Base-by-base conservation (phyloP, 2,113 vertebrate genomes). In the Rhinolophus ferrumequinum region DNA sequence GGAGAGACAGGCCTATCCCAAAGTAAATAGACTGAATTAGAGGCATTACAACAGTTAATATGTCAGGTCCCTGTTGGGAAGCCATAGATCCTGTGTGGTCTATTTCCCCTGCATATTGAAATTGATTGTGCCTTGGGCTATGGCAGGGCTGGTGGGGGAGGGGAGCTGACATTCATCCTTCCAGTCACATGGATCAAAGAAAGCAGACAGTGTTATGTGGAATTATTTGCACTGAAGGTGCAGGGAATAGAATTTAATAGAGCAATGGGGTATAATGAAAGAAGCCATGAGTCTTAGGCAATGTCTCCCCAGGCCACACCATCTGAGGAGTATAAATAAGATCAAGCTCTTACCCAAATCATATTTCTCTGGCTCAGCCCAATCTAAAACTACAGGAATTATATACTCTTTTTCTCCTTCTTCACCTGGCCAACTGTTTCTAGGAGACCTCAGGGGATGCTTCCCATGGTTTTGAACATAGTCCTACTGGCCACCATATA, bases 31-130 rank as follows among this genome's bases (percentile, higher is more conserved):
- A 95, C 80, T 91, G 96, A 97, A 98, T 97, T 97, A 97, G 93
- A 96, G 64, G 73, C 96, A 96, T 98, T 98, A 97, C 95, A 96
- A 97, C 96, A 97, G 95, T 97, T 97, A 97, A 96, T 97, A 97
- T 96, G 94, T 96, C 96, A 97, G 94, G 94, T 95, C 90, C 93
- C 97, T 92, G 88, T 81, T 76, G 96, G 88, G 95, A 98, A 72
- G 54, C 96, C 94, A 94, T 97, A 95, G 97, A 96, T 97, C 84
- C 97, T 97, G 93, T 95, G 97, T 96, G 97, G 97, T 97, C 91
- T 95, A 64, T 97, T 98, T 97, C 93, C 88, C 87, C 82, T 94
- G 96, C 62, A 97, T 97, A 93, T 95, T 88, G 69, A 98, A 97
- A 96, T 97, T 97, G 77, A 97, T 97, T 97, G 90, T 84, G 94